Evolutionary conservation across 2,113 vertebrate species (phyloP).

Genomic region (Oncorhynchus gorbuscha): DNA sequence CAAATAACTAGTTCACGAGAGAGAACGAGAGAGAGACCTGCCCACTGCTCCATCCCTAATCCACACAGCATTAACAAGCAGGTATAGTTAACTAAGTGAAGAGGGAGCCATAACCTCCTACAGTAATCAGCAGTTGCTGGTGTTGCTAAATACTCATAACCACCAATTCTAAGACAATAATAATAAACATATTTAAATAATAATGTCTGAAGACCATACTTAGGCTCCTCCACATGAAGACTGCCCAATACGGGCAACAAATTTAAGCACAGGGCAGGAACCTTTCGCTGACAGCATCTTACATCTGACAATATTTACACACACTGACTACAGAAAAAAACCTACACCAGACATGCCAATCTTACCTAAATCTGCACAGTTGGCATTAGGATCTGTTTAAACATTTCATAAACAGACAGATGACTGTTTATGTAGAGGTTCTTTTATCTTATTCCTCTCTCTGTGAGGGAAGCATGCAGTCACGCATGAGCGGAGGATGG

Average conservation of each 20-base stretch:
- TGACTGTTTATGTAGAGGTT: constrained; percentile 61
- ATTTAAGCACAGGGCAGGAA: constrained; percentile 24
- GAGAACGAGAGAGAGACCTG: background rate
- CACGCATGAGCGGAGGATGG: constrained; percentile 76
- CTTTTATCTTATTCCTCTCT: constrained; percentile 34
- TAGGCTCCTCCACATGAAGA: background rate
- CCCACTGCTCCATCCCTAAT: background rate
- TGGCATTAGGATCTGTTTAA: constrained; percentile 67
- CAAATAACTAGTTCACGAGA: constrained; percentile 34
- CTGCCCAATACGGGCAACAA: background rate
- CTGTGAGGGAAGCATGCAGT: constrained; percentile 63
- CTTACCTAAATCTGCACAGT: constrained; percentile 57
- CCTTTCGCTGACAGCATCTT: constrained; percentile 38
- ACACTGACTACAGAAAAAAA: constrained; percentile 38
- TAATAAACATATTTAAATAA: too few species aligned
- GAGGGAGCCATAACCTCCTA: too few species aligned
- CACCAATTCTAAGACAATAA: too few species aligned
- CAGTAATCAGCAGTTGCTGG: too few species aligned
- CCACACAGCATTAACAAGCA: too few species aligned
- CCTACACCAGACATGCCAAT: constrained; percentile 53
- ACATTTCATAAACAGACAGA: constrained; percentile 66
- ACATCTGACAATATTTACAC: constrained; percentile 67
- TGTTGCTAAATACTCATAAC: too few species aligned
- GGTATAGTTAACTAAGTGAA: too few species aligned
- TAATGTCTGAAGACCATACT: too few species aligned